phyloP scores from a whole-genome alignment of 1,140 invertebrate species.

The Luehdorfia chinensis region DNA sequence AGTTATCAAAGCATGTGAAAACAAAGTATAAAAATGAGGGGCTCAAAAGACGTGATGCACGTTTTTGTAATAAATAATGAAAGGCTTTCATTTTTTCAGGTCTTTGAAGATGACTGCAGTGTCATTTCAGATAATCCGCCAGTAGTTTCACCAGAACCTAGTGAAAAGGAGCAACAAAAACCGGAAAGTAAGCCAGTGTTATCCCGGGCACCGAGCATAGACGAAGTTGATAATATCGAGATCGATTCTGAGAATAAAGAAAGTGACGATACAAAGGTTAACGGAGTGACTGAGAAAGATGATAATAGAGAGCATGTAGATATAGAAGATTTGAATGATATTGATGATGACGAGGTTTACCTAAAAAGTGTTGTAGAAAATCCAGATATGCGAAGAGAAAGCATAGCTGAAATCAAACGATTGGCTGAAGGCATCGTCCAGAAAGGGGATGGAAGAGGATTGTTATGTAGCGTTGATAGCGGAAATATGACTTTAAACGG shows the following conservation, averaged over 20 bases:
- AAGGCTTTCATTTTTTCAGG: too few relatives aligned
- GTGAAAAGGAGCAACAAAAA: conserved; percentile 64
- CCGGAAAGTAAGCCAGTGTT: conserved; percentile 56
- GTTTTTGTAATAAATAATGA: too few relatives aligned
- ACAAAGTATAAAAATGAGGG: too few relatives aligned
- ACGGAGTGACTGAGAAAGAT: conserved; percentile 62
- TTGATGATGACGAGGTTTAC: conserved; percentile 52
- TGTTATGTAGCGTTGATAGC: conserved; percentile 64
- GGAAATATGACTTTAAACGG: conserved; percentile 58
- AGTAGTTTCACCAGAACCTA: conserved; percentile 68
- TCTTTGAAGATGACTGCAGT: conserved; percentile 79
- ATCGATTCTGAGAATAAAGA: conserved; percentile 61
- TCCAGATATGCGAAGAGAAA: conserved; percentile 65
- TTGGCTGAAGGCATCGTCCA: conserved; percentile 70
- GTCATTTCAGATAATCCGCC: conserved; percentile 77
- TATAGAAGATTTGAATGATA: conserved; percentile 53
- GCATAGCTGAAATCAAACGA: conserved; percentile 68
- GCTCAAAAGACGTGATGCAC: too few relatives aligned
- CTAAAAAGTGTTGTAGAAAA: conserved; percentile 66
- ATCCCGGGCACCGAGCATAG: conserved; percentile 63
- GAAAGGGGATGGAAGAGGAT: conserved; percentile 57
- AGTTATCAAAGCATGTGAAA: too few relatives aligned
- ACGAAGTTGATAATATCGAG: conserved; percentile 72
- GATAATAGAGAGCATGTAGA: conserved; percentile 51
- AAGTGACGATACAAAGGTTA: conserved; percentile 47